phyloP scores from a whole-genome alignment of 2,113 vertebrate species.

The Ceyx melanurus region DNA sequence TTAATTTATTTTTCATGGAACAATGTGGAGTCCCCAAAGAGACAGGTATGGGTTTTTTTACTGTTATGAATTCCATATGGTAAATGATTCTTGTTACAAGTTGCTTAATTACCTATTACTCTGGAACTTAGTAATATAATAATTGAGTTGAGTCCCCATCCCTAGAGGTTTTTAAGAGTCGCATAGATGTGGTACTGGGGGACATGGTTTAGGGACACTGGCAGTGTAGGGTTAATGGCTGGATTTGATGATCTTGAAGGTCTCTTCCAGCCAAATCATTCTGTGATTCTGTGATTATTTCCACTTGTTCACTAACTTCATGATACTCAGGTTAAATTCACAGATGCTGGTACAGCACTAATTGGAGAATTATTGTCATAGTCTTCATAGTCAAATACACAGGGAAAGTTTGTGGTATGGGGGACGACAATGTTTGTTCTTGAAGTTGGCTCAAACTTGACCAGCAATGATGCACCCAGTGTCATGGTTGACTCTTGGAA shows the following conservation, averaged over 20 bases:
- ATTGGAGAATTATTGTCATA: neutral
- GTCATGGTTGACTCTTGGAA: neutral
- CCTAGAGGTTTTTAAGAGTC: no score
- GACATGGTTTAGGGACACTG: no score
- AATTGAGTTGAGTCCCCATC: no score
- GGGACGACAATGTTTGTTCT: accelerated
- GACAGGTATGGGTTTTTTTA: accelerated
- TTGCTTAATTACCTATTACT: neutral
- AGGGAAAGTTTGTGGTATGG: neutral
- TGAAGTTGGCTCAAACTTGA: neutral
- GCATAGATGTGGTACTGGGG: no score
- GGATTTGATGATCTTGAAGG: no score
- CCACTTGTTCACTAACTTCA: neutral
- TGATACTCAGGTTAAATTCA: neutral
- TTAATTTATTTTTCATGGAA: neutral
- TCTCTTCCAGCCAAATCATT: no score
- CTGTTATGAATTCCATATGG: accelerated
- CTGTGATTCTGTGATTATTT: neutral
- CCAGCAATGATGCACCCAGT: accelerated
- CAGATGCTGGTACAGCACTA: neutral
- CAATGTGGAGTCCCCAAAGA: neutral
- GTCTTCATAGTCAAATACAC: neutral
- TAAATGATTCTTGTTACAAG: neutral
- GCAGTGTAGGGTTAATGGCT: no score
- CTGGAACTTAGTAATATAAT: neutral